These are phyloP conservation scores for Conus ventricosus DNA, from an alignment of 1,140 invertebrate species.

Conservation along the genomic window DNA sequence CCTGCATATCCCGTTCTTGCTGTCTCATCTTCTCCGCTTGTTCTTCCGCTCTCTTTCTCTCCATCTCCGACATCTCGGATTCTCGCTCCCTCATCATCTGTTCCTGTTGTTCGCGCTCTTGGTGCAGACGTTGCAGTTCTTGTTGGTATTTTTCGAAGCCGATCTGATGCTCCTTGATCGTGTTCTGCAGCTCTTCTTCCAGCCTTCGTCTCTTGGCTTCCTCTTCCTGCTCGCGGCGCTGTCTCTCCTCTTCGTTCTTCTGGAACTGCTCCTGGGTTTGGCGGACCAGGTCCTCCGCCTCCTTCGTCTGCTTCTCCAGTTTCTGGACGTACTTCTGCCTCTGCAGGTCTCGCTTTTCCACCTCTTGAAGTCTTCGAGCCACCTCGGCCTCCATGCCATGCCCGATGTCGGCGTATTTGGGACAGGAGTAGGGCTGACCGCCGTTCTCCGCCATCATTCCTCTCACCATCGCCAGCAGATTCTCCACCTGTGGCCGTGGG, in stretches of 20 bases:
- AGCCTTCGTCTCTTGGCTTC: background rate
- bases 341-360: slow-evolving; percentile 27
- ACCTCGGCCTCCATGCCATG: slow-evolving; percentile 25
- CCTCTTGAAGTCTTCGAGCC: slow-evolving; percentile 8
- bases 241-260: background rate
- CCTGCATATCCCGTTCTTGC: background rate
- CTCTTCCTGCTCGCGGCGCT: background rate
- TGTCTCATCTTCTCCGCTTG: background rate
- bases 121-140: background rate
- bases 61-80: background rate
- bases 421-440: slow-evolving; percentile 19
- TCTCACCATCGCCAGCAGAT: slow-evolving; percentile 3
- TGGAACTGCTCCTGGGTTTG: background rate
- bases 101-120: background rate
- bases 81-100: background rate
- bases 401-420: slow-evolving; percentile 11
- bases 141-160: background rate
- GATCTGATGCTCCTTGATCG: background rate
- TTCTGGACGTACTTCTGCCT: slow-evolving; percentile 21
- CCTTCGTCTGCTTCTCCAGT: slow-evolving; percentile 8
- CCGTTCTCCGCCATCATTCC: slow-evolving; percentile 11
- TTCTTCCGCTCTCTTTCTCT: background rate
- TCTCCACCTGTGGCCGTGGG: slow-evolving; percentile 2
- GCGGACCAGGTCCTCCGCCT: background rate
- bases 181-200: background rate